phyloP scores from a whole-genome alignment of 2,888 invertebrate genomes.

The Tenthredo notha region DNA sequence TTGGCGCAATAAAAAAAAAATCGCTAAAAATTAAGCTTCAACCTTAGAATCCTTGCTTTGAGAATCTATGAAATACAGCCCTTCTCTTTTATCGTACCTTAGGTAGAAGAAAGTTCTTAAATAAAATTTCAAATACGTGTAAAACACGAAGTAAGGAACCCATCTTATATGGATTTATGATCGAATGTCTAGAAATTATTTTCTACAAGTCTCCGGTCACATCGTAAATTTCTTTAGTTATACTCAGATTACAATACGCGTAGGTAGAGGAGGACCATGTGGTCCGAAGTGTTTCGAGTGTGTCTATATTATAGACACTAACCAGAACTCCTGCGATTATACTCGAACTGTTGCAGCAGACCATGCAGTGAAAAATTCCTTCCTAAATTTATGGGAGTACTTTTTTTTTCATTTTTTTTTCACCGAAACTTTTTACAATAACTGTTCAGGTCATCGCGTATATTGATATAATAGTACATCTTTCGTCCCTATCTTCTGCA shows the following conservation, averaged over 20 bases:
- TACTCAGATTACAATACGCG: neutral
- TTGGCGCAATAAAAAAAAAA: neutral
- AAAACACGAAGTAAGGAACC: neutral
- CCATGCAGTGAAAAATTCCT: neutral
- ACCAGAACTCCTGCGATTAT: conserved; percentile 4
- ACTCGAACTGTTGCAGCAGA: neutral
- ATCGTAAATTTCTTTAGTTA: neutral
- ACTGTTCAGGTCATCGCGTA: neutral
- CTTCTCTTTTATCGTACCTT: neutral
- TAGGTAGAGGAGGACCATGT: no score
- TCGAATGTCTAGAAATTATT: neutral
- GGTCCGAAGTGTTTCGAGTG: neutral
- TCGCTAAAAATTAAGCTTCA: neutral
- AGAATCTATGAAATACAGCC: neutral
- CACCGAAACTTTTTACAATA: neutral
- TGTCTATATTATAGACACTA: neutral
- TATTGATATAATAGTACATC: neutral
- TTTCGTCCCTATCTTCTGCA: neutral
- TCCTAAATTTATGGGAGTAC: neutral
- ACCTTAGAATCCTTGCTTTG: neutral
- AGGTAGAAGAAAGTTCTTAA: conserved; percentile 1
- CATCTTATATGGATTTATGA: neutral
- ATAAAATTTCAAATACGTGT: neutral
- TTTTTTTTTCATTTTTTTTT: no score
- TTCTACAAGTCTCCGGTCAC: neutral